phyloP scores from a whole-genome alignment of 2,888 invertebrate species.

The Pachymerium ferrugineum region DNA sequence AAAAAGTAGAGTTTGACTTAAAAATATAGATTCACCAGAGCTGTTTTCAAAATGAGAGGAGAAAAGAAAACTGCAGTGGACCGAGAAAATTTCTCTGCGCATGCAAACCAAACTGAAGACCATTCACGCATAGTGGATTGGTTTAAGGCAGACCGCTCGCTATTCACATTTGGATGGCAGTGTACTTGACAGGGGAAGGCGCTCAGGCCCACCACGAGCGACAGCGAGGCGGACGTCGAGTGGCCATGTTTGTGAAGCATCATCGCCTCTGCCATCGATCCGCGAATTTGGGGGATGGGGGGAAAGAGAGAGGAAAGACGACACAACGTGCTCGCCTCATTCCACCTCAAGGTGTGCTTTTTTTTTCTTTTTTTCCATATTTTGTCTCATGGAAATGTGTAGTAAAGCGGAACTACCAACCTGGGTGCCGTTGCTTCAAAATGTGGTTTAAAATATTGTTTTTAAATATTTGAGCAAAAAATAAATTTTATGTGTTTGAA shows the following conservation, averaged over 20 bases:
- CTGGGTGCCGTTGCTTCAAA: neutral
- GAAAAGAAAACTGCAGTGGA: constrained; percentile 4
- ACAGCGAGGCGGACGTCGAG: constrained; percentile 18
- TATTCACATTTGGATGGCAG: constrained; percentile 21
- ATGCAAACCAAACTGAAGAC: constrained; percentile 5
- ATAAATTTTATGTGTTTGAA: too few relatives aligned
- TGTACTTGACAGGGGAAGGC: constrained; percentile 15
- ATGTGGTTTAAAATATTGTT: neutral
- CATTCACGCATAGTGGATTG: constrained; percentile 25
- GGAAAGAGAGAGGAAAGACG: neutral
- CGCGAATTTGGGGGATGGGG: constrained; percentile 5
- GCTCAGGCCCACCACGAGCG: constrained; percentile 11
- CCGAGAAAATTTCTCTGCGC: neutral
- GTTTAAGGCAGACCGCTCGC: constrained; percentile 23
- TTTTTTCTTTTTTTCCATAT: constrained; percentile 9
- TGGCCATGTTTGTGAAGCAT: constrained; percentile 30
- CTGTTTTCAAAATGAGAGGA: constrained; percentile 5
- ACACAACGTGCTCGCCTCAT: constrained; percentile 21
- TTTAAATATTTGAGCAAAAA: too few relatives aligned
- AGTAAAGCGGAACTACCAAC: constrained; percentile 23
- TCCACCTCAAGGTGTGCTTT: constrained; percentile 22
- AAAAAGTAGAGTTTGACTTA: neutral
- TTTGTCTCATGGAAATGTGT: constrained; percentile 23
- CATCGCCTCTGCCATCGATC: constrained; percentile 29
- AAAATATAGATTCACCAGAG: neutral